Evolutionary conservation across 2,797 vertebrate species (phyloP).

Genomic region (Leptodactylus fallax): DNA sequence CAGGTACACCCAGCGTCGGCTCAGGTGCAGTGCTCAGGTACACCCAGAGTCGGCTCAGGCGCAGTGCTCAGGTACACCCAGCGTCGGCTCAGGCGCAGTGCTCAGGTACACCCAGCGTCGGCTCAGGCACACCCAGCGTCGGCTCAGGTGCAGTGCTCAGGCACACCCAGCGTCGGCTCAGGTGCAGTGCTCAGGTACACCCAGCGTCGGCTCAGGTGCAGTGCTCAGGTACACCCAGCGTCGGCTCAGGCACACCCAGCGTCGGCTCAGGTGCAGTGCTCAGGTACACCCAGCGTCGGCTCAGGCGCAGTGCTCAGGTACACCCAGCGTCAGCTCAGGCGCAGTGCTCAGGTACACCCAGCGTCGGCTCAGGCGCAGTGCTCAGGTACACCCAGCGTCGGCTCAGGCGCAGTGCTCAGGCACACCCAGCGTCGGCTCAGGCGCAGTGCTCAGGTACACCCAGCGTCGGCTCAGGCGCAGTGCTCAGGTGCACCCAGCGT

Average conservation of each 20-base stretch:
- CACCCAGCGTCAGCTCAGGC: neutral
- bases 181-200: no score
- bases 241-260: no score
- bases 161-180: no score
- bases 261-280: no score
- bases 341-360: neutral
- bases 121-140: neutral
- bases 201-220: no score
- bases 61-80: no score
- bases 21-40: neutral
- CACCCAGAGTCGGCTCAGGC: neutral
- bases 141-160: no score
- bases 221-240: no score
- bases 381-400: neutral
- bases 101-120: neutral
- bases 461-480: neutral
- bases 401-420: neutral
- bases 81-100: neutral
- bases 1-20: neutral
- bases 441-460: no score
- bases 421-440: neutral
- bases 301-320: no score
- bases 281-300: no score
- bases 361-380: neutral
- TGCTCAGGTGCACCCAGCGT: neutral